Conservation (phyloP, 2,113 vertebrate genomes). For the human (Homo sapiens) region DNA sequence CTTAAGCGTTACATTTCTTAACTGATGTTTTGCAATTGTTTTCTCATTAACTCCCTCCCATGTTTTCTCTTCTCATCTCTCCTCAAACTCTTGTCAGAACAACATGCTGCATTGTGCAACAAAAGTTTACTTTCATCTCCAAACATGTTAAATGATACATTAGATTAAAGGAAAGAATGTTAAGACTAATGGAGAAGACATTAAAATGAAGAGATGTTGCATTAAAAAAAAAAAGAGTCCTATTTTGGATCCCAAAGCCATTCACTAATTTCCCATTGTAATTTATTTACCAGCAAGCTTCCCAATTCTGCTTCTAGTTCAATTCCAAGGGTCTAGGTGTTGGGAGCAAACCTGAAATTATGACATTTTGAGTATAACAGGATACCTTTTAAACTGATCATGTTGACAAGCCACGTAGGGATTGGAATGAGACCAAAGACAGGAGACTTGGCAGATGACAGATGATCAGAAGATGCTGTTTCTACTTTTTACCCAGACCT, state of each 20-base stretch:
- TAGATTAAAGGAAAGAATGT: neutral
- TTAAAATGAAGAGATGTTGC: neutral
- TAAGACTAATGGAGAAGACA: neutral
- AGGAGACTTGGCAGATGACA: neutral
- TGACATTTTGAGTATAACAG: neutral
- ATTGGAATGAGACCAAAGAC: neutral
- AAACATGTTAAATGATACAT: neutral
- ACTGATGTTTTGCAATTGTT: neutral
- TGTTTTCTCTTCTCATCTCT: neutral
- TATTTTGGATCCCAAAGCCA: neutral
- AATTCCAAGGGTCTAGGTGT: neutral
- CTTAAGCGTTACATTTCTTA: neutral
- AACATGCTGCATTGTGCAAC: neutral
- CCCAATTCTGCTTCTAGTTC: neutral
- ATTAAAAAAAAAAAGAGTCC: neutral
- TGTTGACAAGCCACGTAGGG: neutral
- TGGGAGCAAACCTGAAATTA: neutral
- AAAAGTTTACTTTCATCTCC: neutral
- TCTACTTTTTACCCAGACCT: neutral
- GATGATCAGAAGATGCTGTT: neutral
- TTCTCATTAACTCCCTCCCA: neutral
- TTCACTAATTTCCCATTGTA: neutral
- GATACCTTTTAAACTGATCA: neutral
- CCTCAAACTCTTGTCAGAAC: neutral
- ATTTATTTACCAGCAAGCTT: neutral